phyloP scores from a whole-genome alignment of 1,140 invertebrate species.

The Ceratoteleas bidentatus region DNA sequence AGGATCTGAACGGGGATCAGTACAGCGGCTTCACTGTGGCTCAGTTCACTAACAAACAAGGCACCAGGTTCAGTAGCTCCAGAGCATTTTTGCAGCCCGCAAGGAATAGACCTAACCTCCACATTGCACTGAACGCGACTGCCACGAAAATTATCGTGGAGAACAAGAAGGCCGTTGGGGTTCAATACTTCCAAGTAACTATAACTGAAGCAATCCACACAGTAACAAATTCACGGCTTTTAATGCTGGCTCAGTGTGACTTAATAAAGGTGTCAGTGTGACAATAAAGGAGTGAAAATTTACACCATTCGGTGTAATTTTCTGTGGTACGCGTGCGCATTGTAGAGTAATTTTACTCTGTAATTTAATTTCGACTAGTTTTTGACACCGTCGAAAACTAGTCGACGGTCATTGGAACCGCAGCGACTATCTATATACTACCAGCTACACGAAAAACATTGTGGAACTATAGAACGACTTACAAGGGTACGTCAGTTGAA shows the following conservation, averaged over 20 bases:
- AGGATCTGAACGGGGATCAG: slow-evolving; percentile 82
- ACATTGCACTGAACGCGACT: slow-evolving; percentile 86
- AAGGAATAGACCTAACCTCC: slow-evolving; percentile 85
- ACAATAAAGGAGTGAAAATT: too few relatives aligned
- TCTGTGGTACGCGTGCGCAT: too few relatives aligned
- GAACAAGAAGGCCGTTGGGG: slow-evolving; percentile 82
- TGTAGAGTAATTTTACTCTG: too few relatives aligned
- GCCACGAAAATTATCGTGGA: slow-evolving; percentile 85
- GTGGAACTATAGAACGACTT: neutral
- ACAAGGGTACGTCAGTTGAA: too few relatives aligned
- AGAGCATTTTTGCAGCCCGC: slow-evolving; percentile 85
- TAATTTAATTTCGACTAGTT: too few relatives aligned
- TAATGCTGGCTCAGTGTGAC: too few relatives aligned
- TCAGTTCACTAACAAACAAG: slow-evolving; percentile 83
- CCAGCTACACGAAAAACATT: neutral
- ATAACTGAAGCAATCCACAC: slow-evolving; percentile 1
- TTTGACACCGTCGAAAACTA: too few relatives aligned
- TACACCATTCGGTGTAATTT: too few relatives aligned
- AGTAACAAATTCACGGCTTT: too few relatives aligned
- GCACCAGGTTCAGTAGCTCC: slow-evolving; percentile 86
- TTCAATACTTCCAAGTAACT: slow-evolving; percentile 81
- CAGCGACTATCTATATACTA: too few relatives aligned
- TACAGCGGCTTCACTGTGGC: slow-evolving; percentile 80
- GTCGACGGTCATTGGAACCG: too few relatives aligned
- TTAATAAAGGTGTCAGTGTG: too few relatives aligned